Evolutionary conservation across 2,888 invertebrate genomes (phyloP), one percentile per base, ranked within the genome.

Genomic region (Synergus itoensis): DNA sequence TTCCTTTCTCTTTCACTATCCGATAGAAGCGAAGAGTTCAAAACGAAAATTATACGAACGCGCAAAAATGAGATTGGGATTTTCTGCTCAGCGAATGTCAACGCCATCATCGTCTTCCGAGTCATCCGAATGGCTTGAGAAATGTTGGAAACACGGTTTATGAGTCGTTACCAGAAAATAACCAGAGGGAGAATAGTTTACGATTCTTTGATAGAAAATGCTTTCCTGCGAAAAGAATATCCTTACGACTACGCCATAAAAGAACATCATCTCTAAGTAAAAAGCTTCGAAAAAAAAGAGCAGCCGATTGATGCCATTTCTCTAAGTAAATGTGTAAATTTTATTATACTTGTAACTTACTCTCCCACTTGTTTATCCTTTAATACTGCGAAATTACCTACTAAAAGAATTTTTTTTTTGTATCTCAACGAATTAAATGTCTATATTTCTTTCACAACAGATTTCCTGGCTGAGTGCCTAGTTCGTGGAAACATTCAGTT

Each of bases 51-150:
- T 73, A 73, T 73, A 73, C 36, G 53, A 73, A 73, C 53, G 36
- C 48, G 53, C 53, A 73, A 81, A 80, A 81, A 82, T 83, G 80
- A 77, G 82, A 82, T 82, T 82, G 79, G 80, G 79, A 82, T 83
- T 80, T 83, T 73, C 53, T 36, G 73, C 73, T 73, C 73, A 48
- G 11, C 36, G 73, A 48, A 53, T 48, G 48, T 69, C 69, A 28
- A 21, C 69, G 48, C 48, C 48, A 53, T 8, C 69, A 36, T 53
- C 45, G 18, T 67, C 53, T 73, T 73, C 36, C 53, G 28, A 69
- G 28, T 28, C 69, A 48, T 69, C 8, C 69, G 48, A 28, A 69
- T 69, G 28, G 16, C 12, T 43, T 65, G 21, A 62, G 79, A 79
- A 79, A 63, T 67, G 45, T 21, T 53, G n/a, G 18, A 64, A 57